These are phyloP conservation scores for Hydropotes inermis DNA, from an alignment of 2,113 vertebrate species.

Conservation along the genomic window DNA sequence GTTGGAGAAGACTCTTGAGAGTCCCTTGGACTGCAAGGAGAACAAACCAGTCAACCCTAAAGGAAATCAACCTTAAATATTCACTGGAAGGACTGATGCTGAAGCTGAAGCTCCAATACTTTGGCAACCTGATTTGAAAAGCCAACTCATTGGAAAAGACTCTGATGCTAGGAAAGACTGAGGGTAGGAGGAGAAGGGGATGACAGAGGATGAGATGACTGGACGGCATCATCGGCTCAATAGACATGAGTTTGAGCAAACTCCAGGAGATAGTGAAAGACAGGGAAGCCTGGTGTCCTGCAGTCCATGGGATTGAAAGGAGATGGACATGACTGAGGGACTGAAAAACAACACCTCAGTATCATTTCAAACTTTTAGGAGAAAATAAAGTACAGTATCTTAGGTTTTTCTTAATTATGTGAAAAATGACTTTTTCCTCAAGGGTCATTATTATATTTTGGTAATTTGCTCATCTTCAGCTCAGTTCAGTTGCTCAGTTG, in stretches of 20 bases:
- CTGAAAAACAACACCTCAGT: background rate
- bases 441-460: background rate
- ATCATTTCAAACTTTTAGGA: background rate
- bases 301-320: background rate
- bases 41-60: background rate
- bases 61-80: background rate
- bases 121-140: background rate
- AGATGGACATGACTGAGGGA: background rate
- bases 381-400: background rate
- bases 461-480: background rate
- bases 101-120: background rate
- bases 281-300: background rate
- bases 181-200: background rate
- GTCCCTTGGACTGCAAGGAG: background rate
- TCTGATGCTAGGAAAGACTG: background rate
- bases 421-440: background rate
- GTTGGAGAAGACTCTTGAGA: background rate
- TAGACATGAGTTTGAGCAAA: background rate
- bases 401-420: background rate
- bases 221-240: background rate
- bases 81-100: background rate
- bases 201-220: background rate
- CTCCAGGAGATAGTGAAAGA: background rate
- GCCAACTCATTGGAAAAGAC: background rate
- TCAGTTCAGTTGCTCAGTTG: background rate